phyloP scores from a whole-genome alignment of 2,888 invertebrate species.

The Glyphotaelius pellucidus region DNA sequence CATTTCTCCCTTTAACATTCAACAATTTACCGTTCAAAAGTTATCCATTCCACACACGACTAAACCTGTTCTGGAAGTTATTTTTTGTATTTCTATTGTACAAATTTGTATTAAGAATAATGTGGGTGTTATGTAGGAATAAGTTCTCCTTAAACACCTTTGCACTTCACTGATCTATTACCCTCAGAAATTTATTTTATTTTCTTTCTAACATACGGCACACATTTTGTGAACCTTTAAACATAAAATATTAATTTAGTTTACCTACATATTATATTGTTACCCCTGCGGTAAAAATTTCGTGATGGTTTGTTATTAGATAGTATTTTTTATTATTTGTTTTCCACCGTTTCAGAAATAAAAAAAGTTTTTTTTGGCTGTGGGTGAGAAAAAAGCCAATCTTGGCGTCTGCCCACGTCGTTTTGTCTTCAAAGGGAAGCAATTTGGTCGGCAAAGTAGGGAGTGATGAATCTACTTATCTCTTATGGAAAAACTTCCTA shows the following conservation, averaged over 20 bases:
- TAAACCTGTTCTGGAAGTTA: background rate
- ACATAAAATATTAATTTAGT: no score
- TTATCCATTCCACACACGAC: background rate
- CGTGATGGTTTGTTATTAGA: background rate
- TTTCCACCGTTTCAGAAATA: background rate
- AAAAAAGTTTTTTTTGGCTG: background rate
- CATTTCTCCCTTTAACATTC: no score
- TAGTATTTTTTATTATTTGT: background rate
- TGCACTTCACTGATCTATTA: background rate
- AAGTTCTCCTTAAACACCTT: background rate
- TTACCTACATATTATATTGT: no score
- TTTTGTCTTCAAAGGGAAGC: background rate
- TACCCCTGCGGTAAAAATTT: no score
- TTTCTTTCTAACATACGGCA: no score
- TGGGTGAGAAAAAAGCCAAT: background rate
- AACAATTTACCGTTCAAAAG: background rate
- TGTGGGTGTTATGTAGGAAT: background rate
- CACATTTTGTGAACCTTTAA: no score
- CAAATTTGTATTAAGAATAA: background rate
- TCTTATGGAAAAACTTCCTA: background rate
- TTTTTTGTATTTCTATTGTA: background rate
- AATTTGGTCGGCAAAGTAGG: background rate
- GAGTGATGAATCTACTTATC: background rate
- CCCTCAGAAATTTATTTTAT: background rate
- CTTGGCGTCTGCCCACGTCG: background rate